Evolutionary conservation across 2,888 invertebrate species (phyloP).

Genomic region (Drosophila quasianomalipes): DNA sequence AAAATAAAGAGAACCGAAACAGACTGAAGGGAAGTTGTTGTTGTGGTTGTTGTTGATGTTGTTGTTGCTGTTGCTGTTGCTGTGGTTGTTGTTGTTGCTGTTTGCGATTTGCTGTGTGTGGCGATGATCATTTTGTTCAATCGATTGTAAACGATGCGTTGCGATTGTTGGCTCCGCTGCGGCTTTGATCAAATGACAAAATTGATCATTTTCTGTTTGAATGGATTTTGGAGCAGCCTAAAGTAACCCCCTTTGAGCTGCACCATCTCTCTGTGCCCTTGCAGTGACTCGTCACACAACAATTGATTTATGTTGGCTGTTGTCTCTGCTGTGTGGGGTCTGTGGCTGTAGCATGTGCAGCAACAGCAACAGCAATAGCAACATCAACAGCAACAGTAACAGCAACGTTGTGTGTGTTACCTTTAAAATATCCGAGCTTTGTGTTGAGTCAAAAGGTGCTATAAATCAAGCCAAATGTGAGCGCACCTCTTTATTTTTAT

Average conservation of each 20-base stretch:
- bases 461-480: conserved; percentile 75
- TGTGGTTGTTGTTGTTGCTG: conserved; percentile 33
- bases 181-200: conserved; percentile 82
- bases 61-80: conserved; percentile 11
- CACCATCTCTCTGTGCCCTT: not conserved
- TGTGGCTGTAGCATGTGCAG: conserved; percentile 74
- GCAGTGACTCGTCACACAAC: conserved; percentile 53
- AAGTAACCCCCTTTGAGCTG: conserved; percentile 11
- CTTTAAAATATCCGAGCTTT: conserved; percentile 74
- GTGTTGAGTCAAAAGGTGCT: conserved; percentile 78
- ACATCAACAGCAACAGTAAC: conserved; percentile 6
- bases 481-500: conserved; percentile 62
- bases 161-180: conserved; percentile 77
- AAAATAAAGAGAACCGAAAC: conserved; percentile 11
- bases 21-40: conserved; percentile 20
- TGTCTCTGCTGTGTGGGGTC: conserved; percentile 65
- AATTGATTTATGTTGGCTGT: conserved; percentile 75
- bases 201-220: conserved; percentile 82
- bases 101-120: conserved; percentile 49
- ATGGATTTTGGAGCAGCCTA: conserved; percentile 68
- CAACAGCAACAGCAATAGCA: conserved; percentile 33
- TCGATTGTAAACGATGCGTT: conserved; percentile 80
- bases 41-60: conserved; percentile 22
- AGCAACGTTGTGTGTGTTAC: conserved; percentile 56
- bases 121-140: conserved; percentile 78